Percentiles rank a stretch among this genome's conserved stretches.
Conservation (phyloP, 2,888 invertebrate genomes). For the Octodonta nipae region DNA sequence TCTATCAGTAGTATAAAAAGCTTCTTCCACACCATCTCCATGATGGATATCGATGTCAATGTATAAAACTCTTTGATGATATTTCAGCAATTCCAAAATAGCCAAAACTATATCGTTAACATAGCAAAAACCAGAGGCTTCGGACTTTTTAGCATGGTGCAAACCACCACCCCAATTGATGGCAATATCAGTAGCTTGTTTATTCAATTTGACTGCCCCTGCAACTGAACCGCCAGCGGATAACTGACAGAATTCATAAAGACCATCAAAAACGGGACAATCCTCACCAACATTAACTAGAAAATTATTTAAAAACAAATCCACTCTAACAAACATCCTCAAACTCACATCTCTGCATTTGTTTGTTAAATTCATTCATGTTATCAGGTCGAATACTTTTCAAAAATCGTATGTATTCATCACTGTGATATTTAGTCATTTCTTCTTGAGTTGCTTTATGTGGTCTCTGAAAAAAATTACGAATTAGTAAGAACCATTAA, state of each 20-base stretch:
- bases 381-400: conserved; percentile 96
- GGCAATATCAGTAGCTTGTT: conserved; percentile 96
- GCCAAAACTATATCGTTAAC: conserved; percentile 98
- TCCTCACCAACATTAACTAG: conserved; percentile 99
- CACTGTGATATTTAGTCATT: conserved; percentile 99
- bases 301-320: too few relatives aligned
- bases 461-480: conserved; percentile 60
- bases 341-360: conserved; percentile 98
- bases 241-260: conserved; percentile 97
- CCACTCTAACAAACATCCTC: too few relatives aligned
- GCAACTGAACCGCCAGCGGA: conserved; percentile 95
- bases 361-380: conserved; percentile 97
- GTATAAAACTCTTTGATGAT: conserved; percentile 92
- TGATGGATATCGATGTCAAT: conserved; percentile 99
- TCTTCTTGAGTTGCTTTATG: conserved; percentile 98
- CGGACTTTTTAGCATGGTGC: conserved; percentile 98
- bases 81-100: conserved; percentile 90
- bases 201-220: conserved; percentile 97
- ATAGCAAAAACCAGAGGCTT: conserved; percentile 98
- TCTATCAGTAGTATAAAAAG: conserved; percentile 96
- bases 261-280: conserved; percentile 98
- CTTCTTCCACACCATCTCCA: conserved; percentile 98
- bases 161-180: conserved; percentile 99
- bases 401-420: conserved; percentile 95
- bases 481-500: background rate